Evolutionary conservation across 2,113 vertebrate species (phyloP), one percentile per base, ranked within the genome.

Genomic region (Falco punctatus): DNA sequence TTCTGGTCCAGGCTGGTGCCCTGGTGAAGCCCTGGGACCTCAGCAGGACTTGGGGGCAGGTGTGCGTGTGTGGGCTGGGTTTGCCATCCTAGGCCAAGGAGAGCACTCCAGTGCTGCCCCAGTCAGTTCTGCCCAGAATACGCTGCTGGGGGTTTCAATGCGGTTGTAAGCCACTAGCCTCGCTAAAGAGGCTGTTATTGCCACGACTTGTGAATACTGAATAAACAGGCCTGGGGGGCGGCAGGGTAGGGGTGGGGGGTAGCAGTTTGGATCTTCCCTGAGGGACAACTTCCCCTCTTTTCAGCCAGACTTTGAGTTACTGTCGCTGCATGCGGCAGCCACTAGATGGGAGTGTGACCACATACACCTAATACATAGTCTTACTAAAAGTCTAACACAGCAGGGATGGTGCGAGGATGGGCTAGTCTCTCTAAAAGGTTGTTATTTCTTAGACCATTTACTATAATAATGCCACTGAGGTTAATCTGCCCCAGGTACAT

Each of bases 261-360:
- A 12, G 5, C 13, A 65, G 19, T 30, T 14, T 57, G 57, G 28
- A 40, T 66, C 26, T 40, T 78, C 58, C 62, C n/a, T 64, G 42
- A 64, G 66, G n/a, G 38, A 23, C 4, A 77, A 1, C 22, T 35
- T 51, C 11, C 20, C 22, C 28, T 33, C 42, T n/a, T 32, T 52
- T 16, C 27, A 24, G 59, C 40, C 5, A 13, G 40, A 6, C 13
- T 12, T 27, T 2, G 80, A 46, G 38, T 2, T 10, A 5, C 38
- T 13, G 24, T 10, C 46, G 40, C 46, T 26, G 59, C 5, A 18
- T 16, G 74, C 5, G 0, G 81, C 88, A 84, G 90, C 96, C 96
- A 14, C 96, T 96, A 97, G 96, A 88, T 96, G 96, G 96, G 88
- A 94, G 94, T 95, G 90, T 96, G 75, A 11, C 55, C 88, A 13